Percentiles rank a stretch among this genome's conserved stretches.
Evolutionary conservation across 2,888 invertebrate genomes (phyloP).

Genomic region (Cerastis leucographa): DNA sequence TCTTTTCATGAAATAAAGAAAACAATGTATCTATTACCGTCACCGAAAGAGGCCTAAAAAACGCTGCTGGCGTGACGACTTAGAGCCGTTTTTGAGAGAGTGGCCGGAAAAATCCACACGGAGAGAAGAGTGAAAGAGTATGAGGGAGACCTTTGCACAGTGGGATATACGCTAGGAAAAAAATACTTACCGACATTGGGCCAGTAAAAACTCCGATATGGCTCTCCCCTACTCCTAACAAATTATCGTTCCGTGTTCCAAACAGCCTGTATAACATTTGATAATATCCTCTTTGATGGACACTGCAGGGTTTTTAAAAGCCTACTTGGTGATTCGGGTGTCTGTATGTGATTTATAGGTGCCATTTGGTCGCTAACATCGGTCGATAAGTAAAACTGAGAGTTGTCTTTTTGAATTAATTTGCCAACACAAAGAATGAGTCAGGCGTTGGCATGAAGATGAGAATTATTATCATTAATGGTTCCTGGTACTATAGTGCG

Average conservation of each 20-base stretch:
- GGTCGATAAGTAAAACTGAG: constrained; percentile 2
- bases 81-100: too few species aligned
- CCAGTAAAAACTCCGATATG: background rate
- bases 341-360: constrained; percentile 39
- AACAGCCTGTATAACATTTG: background rate
- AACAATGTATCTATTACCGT: background rate
- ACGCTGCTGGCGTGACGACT: too few species aligned
- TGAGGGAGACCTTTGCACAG: too few species aligned
- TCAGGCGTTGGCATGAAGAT: background rate
- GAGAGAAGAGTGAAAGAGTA: too few species aligned
- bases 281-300: constrained; percentile 52
- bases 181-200: background rate
- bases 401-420: constrained; percentile 12
- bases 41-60: too few species aligned
- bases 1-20: background rate
- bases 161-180: too few species aligned
- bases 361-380: constrained; percentile 38
- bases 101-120: too few species aligned
- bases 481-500: background rate
- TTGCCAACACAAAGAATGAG: constrained; percentile 17
- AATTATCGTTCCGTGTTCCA: background rate
- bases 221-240: background rate
- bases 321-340: constrained; percentile 58
- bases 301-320: constrained; percentile 56
- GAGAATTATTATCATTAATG: background rate